Base-by-base conservation (phyloP, 2,888 invertebrate species). In the Smittia sp. region DNA sequence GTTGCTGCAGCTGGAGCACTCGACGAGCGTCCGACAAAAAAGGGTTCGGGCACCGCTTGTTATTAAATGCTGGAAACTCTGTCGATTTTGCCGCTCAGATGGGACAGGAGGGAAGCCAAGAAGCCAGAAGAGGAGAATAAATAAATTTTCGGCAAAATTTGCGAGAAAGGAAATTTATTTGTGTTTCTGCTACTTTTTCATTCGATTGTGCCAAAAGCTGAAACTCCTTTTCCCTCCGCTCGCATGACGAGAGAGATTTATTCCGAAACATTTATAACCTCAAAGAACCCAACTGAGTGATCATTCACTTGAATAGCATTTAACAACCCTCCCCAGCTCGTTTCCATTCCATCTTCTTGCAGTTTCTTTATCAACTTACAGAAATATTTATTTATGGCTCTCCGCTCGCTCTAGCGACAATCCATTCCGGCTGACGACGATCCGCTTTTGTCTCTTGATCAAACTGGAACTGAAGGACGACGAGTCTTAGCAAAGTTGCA, bases 371-470 rank as follows among this genome's bases (percentile, higher is more conserved):
- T 58, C 58, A 58, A 58, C 58, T 58, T 20, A 18, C 22, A 58
- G 4, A 46, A 58, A 58, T 58, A 58, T 58, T 58, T 58, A 58
- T 58, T 58, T 58, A 58, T 58, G 58, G 58, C 58, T 18, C 58
- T 11, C 20, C 22, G n/a, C n/a, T n/a, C 46, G 2, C 11, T 7
- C 46, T 46, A 32, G 32, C 32, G 46, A 46, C 46, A 46, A 38
- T 38, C 38, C 11, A 11, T 38, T 38, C 11, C n/a, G n/a, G n/a
- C n/a, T n/a, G n/a, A n/a, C n/a, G n/a, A n/a, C n/a, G n/a, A n/a
- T 38, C 38, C 7, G 38, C 11, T 38, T 6, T 38, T 38, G 38
- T 38, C 6, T 38, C 38, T 38, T 9, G 6, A 38, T 38, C 11
- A 9, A 38, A 38, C 7, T 38, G 38, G 38, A 38, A 38, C 52